Evolutionary conservation across 2,797 vertebrate genomes (phyloP), one percentile per base, ranked within the genome.

Genomic region (Karalla daura): DNA sequence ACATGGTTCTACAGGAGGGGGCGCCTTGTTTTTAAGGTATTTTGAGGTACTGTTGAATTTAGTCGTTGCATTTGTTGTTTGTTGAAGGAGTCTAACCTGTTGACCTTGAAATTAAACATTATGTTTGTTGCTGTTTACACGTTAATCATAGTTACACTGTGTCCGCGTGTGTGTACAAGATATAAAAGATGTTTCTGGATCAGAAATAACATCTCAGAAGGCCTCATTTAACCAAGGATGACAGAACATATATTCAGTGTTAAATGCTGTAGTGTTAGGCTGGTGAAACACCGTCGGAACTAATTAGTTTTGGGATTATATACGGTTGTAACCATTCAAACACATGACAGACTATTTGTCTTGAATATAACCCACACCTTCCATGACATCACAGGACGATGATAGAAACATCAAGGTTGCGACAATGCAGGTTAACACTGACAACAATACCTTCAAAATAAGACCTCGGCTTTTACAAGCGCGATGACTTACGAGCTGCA

Each of bases 321-420:
- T n/a, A 14, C n/a, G 62, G 11, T 6, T 39, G 30, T 41, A 43
- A 7, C 47, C 59, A 20, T 50, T 5, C 6, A 39, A 52, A 24
- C 41, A 51, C 20, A 17, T 14, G 3, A 8, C 0, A 61, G 30
- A 55, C 8, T 35, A 25, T 60, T 60, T 68, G 13, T 49, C 54
- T 63, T 84, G 52, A 67, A 62, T 44, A 36, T 14, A 63, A 50
- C 53, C 7, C 41, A 54, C 33, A 44, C 46, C 25, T 25, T 25
- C 11, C 3, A 44, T 74, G 55, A 82, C 52, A 4, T 70, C 73
- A 70, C 21, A 53, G 20, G 20, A 15, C 35, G 9, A 6, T 20
- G 11, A 21, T 10, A 27, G 5, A 7, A 40, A 28, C 2, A n/a
- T 72, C 39, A 79, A 69, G 45, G 37, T 56, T 14, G 3, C 15